Base-by-base conservation (phyloP, 2,888 invertebrate species). In the Drosophila neoperkinsi region DNA sequence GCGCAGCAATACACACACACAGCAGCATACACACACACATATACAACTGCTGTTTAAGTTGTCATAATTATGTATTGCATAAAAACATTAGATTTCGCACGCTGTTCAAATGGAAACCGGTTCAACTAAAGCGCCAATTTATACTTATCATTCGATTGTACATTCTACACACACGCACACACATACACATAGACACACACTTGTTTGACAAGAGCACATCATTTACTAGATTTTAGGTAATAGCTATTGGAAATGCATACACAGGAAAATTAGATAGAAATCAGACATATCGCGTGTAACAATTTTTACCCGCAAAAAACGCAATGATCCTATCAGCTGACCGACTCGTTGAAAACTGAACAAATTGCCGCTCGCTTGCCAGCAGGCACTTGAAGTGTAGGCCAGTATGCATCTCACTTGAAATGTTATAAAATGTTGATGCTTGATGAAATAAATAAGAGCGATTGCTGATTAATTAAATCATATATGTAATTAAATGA, bases 271-370 rank as follows among this genome's bases (percentile, higher is more conserved):
- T 61, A 55, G 43, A 50, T 38, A 52, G 46, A 36, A 55, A 9
- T 63, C 53, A 61, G 52, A 58, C 79, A 10, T 51, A 62, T 16
- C 46, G 33, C 58, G 46, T 41, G 30, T 31, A 33, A 13, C 18
- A 59, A 50, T 25, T 43, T 25, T 59, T 68, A 77, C 80, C 80
- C 66, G 63, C 66, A 65, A 33, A 36, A 38, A 31, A 31, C 38
- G 68, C 1, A 55, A 50, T 7, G 60, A 77, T 38, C 77, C 65
- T 56, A 79, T 73, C 77, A 81, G 78, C 78, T 79, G 81, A 79
- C 73, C 73, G 68, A 81, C n/a, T 81, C 73, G 73, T 60, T 63
- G 36, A 33, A 53, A 65, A 81, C 81, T 79, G 63, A 77, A 43
- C 21, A 55, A 50, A 31, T 28, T 5, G 36, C 11, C 18, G 36